phyloP scores from a whole-genome alignment of 2,797 vertebrate species.

The Lagocephalus sceleratus region DNA sequence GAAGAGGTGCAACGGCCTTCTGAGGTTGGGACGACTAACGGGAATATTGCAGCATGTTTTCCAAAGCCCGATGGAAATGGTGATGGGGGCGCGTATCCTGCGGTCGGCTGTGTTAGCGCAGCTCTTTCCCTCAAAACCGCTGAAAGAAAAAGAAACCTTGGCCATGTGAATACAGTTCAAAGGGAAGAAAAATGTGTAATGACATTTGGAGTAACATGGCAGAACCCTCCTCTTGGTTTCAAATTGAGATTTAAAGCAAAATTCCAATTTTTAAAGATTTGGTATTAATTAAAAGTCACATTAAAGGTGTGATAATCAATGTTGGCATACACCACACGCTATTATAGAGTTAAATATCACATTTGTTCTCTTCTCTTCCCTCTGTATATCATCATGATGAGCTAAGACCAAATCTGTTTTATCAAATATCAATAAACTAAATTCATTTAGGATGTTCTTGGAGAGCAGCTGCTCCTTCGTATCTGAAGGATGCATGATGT shows the following conservation, averaged over 20 bases:
- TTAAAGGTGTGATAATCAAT: too few species aligned
- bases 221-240: background rate
- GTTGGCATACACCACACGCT: too few species aligned
- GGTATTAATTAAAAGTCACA: background rate
- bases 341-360: too few species aligned
- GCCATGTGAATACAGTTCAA: slow-evolving; percentile 35
- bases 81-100: slow-evolving; percentile 56
- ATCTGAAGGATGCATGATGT: too few species aligned
- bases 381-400: too few species aligned
- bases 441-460: too few species aligned
- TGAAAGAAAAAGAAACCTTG: slow-evolving; percentile 21
- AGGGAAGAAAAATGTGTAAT: slow-evolving; percentile 34
- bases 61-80: slow-evolving; percentile 59
- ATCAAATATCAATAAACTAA: too few species aligned
- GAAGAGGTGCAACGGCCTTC: slow-evolving; percentile 32
- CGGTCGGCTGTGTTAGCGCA: slow-evolving; percentile 32
- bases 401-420: too few species aligned
- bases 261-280: slow-evolving; percentile 4
- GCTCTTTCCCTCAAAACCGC: slow-evolving; percentile 26
- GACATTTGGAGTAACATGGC: slow-evolving; percentile 27
- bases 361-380: too few species aligned
- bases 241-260: too few species aligned
- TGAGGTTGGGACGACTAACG: slow-evolving; percentile 38
- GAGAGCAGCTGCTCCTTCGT: too few species aligned
- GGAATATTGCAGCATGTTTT: slow-evolving; percentile 57